These are phyloP conservation scores for Eucidaris tribuloides DNA, from an alignment of 35 echinoderm and acorn worm genomes.

Conservation along the genomic window DNA sequence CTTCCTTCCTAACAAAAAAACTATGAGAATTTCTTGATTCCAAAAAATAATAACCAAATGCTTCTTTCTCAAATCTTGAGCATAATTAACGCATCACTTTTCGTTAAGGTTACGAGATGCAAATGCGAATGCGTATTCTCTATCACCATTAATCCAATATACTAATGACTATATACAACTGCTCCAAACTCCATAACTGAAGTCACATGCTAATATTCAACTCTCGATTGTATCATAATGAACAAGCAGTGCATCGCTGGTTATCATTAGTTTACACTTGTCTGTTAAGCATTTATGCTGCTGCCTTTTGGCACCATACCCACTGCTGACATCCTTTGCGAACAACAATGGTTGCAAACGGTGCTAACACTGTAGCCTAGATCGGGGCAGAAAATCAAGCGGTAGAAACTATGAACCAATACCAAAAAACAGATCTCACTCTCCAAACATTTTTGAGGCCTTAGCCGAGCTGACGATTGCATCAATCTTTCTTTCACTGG, in stretches of 20 bases:
- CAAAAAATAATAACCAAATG: conserved; percentile 49
- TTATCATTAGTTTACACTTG: conserved; percentile 22
- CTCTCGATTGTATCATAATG: conserved; percentile 42
- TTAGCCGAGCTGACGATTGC: background rate
- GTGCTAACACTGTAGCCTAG: conserved; percentile 29
- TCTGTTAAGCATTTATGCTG: conserved; percentile 27
- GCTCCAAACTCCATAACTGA: conserved; percentile 34
- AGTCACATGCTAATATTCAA: conserved; percentile 36
- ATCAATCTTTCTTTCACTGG: background rate
- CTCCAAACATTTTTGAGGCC: conserved; percentile 29
- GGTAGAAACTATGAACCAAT: conserved; percentile 25
- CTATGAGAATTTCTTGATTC: conserved; percentile 55
- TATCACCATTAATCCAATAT: conserved; percentile 41
- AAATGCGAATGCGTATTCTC: conserved; percentile 43
- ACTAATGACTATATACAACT: conserved; percentile 43
- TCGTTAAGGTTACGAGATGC: conserved; percentile 32
- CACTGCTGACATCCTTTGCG: conserved; percentile 38
- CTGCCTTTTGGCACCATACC: conserved; percentile 39
- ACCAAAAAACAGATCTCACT: conserved; percentile 27
- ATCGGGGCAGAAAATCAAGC: conserved; percentile 48
- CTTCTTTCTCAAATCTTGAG: conserved; percentile 72
- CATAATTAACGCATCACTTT: conserved; percentile 63
- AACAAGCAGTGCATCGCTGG: conserved; percentile 24
- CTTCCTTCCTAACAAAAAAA: conserved; percentile 39
- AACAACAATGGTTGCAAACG: conserved; percentile 40